Evolutionary conservation across 2,888 invertebrate species (phyloP).

Genomic region (Lepetodrilus schrolli): DNA sequence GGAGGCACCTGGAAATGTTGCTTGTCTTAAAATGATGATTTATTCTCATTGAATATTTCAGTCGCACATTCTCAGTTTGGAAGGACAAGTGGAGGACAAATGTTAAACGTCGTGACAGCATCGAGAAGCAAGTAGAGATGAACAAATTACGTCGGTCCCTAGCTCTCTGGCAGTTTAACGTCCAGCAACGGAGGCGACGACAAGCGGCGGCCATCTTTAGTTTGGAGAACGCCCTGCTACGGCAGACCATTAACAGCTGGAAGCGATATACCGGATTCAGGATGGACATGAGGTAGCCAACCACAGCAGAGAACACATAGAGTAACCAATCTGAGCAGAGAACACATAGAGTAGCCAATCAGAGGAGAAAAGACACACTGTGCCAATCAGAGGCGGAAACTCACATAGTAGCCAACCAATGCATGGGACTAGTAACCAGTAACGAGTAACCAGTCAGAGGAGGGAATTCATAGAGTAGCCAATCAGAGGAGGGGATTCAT

Average conservation of each 20-base stretch:
- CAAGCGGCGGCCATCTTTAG: conserved; percentile 51
- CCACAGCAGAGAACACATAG: neutral
- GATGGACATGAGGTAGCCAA: conserved; percentile 57
- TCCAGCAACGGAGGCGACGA: conserved; percentile 46
- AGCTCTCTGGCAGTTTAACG: conserved; percentile 54
- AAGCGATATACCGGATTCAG: conserved; percentile 48
- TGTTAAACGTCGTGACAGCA: conserved; percentile 44
- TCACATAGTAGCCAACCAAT: no score
- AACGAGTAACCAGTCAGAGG: conserved; percentile 48
- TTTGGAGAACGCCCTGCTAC: conserved; percentile 57
- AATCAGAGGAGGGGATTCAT: neutral
- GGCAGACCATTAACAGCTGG: conserved; percentile 52
- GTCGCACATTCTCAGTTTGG: conserved; percentile 56
- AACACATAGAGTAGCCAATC: no score
- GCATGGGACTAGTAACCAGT: conserved; percentile 50
- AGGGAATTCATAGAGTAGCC: conserved; percentile 58
- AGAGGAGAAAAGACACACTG: no score
- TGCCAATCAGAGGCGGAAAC: no score
- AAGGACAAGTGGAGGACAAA: conserved; percentile 45
- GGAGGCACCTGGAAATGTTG: no score
- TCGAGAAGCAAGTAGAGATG: conserved; percentile 45
- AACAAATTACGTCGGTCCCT: conserved; percentile 50
- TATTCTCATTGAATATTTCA: no score
- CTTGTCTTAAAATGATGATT: no score
- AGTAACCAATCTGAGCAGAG: neutral